A percentile compares a stretch with the other conserved stretches of the same genome.
Conservation (phyloP, 2,113 vertebrate species). For the Gila orcuttii region DNA sequence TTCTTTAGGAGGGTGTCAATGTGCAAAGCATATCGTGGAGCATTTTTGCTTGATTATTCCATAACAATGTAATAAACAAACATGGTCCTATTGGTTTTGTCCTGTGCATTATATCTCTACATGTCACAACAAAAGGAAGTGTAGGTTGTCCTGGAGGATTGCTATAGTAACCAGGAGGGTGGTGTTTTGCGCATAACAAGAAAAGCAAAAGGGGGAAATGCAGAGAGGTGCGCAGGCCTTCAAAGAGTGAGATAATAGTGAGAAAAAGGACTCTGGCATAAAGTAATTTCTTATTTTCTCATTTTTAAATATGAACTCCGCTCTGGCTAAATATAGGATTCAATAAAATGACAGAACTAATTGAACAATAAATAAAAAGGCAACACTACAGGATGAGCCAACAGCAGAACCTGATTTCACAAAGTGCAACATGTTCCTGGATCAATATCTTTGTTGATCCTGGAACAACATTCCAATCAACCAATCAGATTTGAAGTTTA, state of each 20-base stretch:
- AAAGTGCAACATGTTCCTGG: no score
- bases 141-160: slow-evolving; percentile 30
- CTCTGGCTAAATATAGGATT: neutral
- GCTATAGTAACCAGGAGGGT: slow-evolving; percentile 40
- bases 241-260: neutral
- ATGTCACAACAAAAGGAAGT: slow-evolving; percentile 26
- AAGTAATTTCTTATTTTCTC: neutral
- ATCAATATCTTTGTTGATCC: no score
- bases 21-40: neutral
- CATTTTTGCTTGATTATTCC: neutral
- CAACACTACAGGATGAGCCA: neutral
- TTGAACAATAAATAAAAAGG: slow-evolving; percentile 19
- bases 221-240: neutral
- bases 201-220: neutral
- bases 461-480: no score
- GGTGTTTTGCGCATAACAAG: slow-evolving; percentile 35
- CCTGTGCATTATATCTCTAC: slow-evolving; percentile 21
- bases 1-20: neutral
- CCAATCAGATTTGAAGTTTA: no score
- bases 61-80: slow-evolving; percentile 14
- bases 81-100: slow-evolving; percentile 19
- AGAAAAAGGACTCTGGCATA: neutral
- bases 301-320: neutral
- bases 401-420: no score
- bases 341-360: neutral